Evolutionary conservation across 1,140 invertebrate genomes (phyloP), one percentile per base, ranked within the genome.

Genomic region (Psix sp.): DNA sequence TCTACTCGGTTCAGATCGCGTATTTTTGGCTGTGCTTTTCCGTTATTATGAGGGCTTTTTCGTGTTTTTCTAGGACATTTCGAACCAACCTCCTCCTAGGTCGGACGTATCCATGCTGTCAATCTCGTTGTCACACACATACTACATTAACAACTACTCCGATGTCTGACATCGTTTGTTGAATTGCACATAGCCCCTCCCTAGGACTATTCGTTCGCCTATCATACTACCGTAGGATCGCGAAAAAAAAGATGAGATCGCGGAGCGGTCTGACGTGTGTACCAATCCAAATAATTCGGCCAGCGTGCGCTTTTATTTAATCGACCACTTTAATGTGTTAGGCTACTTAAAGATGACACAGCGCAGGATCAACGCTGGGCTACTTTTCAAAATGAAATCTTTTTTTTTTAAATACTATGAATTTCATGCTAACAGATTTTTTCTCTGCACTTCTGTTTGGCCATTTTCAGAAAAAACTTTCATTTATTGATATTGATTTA

Each of bases 41-140:
- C n/a, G 26, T 3, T n/a, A 29, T n/a, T 10, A 7, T 29, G 2
- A 29, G n/a, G n/a, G 7, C 9, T 45, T 29, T 45, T 14, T 35
- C 1, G 24, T 9, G 6, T 6, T n/a, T 33, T 13, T 15, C 16
- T 21, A 10, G 35, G 6, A 18, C 39, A 60, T 31, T 38, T 31
- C 3, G 18, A 39, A 87, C 85, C 77, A 85, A 87, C 85, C 85
- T 87, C 85, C 85, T 86, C 85, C 85, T 80, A 82, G 84, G 84
- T 85, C 80, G 78, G 80, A 82, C 79, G 84, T 84, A 85, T 86
- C 84, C 85, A 87, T 87, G 83, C 83, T 87, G 84, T 84, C 84
- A 87, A 87, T 87, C 84, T 77, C 85, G 84, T 85, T 84, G 85
- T 87, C 83, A 85, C 84, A 87, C 85, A 87, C 84, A 87, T 86